Evolutionary conservation across 2,797 vertebrate species (phyloP), one percentile per base, ranked within the genome.

Genomic region (Artibeus jamaicensis): DNA sequence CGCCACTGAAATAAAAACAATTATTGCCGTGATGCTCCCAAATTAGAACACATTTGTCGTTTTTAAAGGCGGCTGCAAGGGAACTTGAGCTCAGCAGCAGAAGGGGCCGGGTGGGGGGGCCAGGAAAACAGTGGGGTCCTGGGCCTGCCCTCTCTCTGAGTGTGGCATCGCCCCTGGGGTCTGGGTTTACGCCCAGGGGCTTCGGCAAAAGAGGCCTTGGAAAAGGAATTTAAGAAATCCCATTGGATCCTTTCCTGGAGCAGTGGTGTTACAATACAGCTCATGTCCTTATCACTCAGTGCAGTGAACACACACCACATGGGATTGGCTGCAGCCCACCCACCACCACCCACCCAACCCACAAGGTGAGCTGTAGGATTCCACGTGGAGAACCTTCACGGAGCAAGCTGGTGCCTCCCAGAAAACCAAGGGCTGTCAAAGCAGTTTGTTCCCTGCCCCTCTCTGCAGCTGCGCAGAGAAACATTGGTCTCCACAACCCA

Each of bases 1-100:
- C 96, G 96, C 97, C 95, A 26, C 95, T 18, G 97, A 98, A 98
- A 98, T 98, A 98, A 98, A 98, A 98, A 98, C 98, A 98, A 98
- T 98, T 98, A 98, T 98, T 97, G 97, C 97, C 86, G 48, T 73
- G 96, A 97, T 95, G 97, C 90, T 97, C 90, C 97, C 97, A 98
- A 98, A 98, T 98, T 98, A 98, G 97, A 98, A 95, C 92, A 93
- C 97, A 97, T 98, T 98, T 98, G 98, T 98, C 3, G 87, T 98
- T 97, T 98, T 98, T 97, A 94, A 98, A 98, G 97, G 96, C 96
- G 89, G 95, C 95, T 96, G 94, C 95, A 94, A 94, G 91, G 93
- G 74, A 97, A 97, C 94, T 96, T 97, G 96, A 96, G 96, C 96
- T 59, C 65, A 44, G 94, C 92, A 92, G 87, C 87, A 89, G 91